A percentile compares a stretch with the other conserved stretches of the same genome.
phyloP scores from a whole-genome alignment of 2,888 invertebrate species.

The Tipula vernalis region DNA sequence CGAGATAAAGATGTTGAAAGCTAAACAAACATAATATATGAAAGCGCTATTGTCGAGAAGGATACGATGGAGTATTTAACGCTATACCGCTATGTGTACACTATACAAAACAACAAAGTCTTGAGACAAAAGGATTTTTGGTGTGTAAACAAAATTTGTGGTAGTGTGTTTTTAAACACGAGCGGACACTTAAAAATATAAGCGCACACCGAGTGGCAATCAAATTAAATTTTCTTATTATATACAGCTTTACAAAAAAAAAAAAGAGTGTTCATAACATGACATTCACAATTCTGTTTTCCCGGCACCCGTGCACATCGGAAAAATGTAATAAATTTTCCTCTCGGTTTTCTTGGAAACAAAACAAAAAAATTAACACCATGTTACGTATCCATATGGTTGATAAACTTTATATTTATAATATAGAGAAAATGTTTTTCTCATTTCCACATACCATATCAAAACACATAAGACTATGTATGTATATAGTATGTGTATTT shows the following conservation, averaged over 20 bases:
- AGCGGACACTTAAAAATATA: not conserved
- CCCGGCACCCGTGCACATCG: too few relatives aligned
- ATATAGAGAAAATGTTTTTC: not conserved
- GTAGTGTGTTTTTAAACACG: not conserved
- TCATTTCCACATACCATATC: not conserved
- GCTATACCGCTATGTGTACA: not conserved
- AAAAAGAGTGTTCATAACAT: not conserved
- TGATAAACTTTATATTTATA: not conserved
- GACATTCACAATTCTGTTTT: not conserved
- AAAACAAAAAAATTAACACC: not conserved
- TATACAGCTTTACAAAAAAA: not conserved
- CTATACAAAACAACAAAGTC: not conserved
- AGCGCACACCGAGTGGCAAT: not conserved
- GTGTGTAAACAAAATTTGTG: not conserved
- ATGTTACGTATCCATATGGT: not conserved
- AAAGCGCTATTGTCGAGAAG: not conserved
- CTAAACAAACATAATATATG: not conserved
- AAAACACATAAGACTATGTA: not conserved
- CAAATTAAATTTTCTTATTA: not conserved
- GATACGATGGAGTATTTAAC: not conserved
- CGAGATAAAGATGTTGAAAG: not conserved
- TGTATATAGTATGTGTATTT: too few relatives aligned
- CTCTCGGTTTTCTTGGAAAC: not conserved
- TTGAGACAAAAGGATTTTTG: not conserved
- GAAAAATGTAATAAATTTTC: not conserved